These are phyloP conservation scores for Andrena haemorrhoa DNA, from an alignment of 2,888 invertebrate species.

Conservation along the genomic window DNA sequence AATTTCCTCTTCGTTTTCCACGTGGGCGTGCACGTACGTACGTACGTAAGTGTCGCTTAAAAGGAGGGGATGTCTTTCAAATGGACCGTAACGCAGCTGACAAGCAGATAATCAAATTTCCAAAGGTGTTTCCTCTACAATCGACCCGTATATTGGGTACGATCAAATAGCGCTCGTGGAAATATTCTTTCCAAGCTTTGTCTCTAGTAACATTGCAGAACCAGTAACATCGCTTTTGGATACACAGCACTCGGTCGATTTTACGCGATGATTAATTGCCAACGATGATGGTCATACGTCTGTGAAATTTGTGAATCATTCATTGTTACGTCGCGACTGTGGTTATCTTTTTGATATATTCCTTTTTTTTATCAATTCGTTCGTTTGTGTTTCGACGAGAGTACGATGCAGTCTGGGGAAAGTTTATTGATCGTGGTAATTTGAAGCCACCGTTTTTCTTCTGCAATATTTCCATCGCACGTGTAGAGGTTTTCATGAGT, in stretches of 20 bases:
- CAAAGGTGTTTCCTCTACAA: neutral
- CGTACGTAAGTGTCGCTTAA: neutral
- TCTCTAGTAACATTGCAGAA: too few species aligned
- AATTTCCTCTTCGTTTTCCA: conserved; percentile 43
- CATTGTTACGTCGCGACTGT: neutral
- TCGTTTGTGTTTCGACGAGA: neutral
- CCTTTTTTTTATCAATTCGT: neutral
- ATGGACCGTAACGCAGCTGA: neutral
- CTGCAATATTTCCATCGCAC: neutral
- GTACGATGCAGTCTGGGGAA: neutral
- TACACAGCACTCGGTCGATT: neutral
- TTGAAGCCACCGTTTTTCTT: neutral
- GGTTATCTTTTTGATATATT: neutral
- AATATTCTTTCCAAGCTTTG: too few species aligned
- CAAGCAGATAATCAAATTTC: conserved; percentile 27
- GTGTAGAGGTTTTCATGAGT: neutral
- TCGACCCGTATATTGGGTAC: neutral
- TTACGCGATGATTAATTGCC: conserved; percentile 26
- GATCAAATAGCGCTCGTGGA: neutral
- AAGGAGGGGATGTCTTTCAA: neutral
- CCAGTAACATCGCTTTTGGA: conserved; percentile 11
- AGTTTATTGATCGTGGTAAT: conserved; percentile 5
- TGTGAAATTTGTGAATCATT: conserved; percentile 23
- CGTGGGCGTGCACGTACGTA: neutral
- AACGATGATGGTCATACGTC: neutral